A percentile compares a stretch with the other conserved stretches of the same genome.
Evolutionary conservation across 2,888 invertebrate genomes (phyloP).

Genomic region (Ochlodes sylvanus): DNA sequence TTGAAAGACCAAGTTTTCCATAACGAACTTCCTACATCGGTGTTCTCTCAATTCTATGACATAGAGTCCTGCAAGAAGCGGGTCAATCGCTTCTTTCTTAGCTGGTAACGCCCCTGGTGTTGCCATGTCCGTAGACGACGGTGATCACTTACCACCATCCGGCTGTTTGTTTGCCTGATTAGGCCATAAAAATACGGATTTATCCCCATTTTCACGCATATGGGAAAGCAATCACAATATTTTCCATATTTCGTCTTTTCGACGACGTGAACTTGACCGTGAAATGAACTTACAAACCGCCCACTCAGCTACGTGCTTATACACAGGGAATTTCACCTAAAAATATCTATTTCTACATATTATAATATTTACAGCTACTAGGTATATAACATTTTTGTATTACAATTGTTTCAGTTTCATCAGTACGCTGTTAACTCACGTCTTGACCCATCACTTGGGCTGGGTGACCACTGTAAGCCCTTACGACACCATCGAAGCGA

Average conservation of each 20-base stretch:
- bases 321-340: neutral
- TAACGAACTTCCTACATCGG: too few species aligned
- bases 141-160: too few species aligned
- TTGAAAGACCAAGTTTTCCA: too few species aligned
- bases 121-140: too few species aligned
- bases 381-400: neutral
- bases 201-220: too few species aligned
- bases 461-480: constrained; percentile 93
- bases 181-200: too few species aligned
- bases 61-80: too few species aligned
- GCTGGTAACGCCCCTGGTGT: too few species aligned
- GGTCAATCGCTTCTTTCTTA: too few species aligned
- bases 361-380: neutral
- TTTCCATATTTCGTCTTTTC: too few species aligned
- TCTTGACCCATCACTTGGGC: constrained; percentile 95
- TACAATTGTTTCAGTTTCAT: constrained; percentile 89
- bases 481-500: constrained; percentile 67
- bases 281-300: neutral
- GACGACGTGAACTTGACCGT: neutral
- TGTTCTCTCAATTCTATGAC: too few species aligned
- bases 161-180: too few species aligned
- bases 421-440: constrained; percentile 94
- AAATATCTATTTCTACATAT: neutral
- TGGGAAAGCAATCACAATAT: neutral
- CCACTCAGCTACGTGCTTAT: neutral